Evolutionary conservation across 2,797 vertebrate genomes (phyloP), one percentile per base, ranked within the genome.

Genomic region (Enteromius unitaeniatus): DNA sequence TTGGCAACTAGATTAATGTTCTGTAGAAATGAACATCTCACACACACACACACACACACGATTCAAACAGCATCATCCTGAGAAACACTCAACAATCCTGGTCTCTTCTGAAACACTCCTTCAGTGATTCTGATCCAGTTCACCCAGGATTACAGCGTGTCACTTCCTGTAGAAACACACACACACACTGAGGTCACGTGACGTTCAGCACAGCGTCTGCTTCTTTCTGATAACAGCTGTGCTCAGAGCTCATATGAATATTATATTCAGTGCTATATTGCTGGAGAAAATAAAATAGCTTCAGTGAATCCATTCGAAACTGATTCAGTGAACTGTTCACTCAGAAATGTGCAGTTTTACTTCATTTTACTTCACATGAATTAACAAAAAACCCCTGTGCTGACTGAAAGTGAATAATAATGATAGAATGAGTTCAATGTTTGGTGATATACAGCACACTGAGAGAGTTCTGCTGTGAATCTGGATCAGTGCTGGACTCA

Each of bases 101-200:
- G 68, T 31, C 28, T 34, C 42, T 62, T 64, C 47, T 26, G 23
- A 79, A 65, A 51, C 67, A 1, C 4, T 26, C 15, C 67, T 37
- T 13, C 40, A 11, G 55, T 69, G 47, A 60, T 6, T 40, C 13
- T 47, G 13, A 74, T 60, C 23, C 73, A 11, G n/a, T 31, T 58
- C 45, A 47, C 7, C 8, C 31, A 47, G 19, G 23, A 72, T 58
- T n/a, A 26, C 34, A 10, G 68, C 6, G 1, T 10, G 45, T 78
- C 67, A 73, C 34, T 64, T 82, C 84, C 84, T 86, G 74, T 34
- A 69, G 15, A 78, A 23, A 83, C 64, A 79, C 62, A 47, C 45
- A 67, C 62, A 40, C 51, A 74, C 73, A 60, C 53, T 40, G 14
- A 55, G 37, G 37, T 40, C 19, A 79, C 6, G 7, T 76, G 73